Evolutionary conservation across 2,113 vertebrate genomes (phyloP), one percentile per base, ranked within the genome.

Genomic region (Sebastes fasciatus): DNA sequence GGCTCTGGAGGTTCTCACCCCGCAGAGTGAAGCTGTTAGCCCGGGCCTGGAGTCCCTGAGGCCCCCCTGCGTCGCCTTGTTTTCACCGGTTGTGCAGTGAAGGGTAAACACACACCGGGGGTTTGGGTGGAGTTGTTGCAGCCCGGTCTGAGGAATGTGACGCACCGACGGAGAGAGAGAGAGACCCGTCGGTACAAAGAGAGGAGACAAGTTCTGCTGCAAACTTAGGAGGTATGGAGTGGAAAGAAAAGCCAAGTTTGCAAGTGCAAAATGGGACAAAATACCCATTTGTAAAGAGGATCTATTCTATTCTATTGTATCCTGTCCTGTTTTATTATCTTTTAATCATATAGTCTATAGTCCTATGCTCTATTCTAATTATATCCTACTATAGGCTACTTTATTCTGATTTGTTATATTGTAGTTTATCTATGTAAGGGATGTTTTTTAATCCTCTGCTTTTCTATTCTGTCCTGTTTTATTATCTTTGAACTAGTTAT

Each of bases 91-190:
- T 58, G 34, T 21, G 42, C 40, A 4, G 72, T 8, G 78, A 62
- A 73, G 66, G 86, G 58, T 23, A 26, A 26, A 26, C 26, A 58
- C 34, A 52, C 68, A 34, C 62, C 42, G 46, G 65, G 54, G 26
- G 16, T 62, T 74, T 40, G 77, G 80, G 81, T 52, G 85, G 85
- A 80, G 69, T 57, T 74, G 7, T 21, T 26, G 26, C 26, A 21
- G 61, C 9, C 64, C 74, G 79, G 55, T 68, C 45, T 34, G 63
- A 77, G 88, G 90, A 93, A 92, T 93, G 86, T 91, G 78, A 91
- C 77, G 62, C 23, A 58, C 81, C 8, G 85, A 80, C 63, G 42
- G 54, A 17, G 76, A 66, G 49, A 79, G 42, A 73, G 63, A 34
- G 76, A 64, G 42, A 63, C 34, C 43, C 40, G 58, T 51, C 43